A percentile compares a stretch with the other conserved stretches of the same genome.
phyloP scores from a whole-genome alignment of 2,888 invertebrate genomes.

The Danaus chrysippus region DNA sequence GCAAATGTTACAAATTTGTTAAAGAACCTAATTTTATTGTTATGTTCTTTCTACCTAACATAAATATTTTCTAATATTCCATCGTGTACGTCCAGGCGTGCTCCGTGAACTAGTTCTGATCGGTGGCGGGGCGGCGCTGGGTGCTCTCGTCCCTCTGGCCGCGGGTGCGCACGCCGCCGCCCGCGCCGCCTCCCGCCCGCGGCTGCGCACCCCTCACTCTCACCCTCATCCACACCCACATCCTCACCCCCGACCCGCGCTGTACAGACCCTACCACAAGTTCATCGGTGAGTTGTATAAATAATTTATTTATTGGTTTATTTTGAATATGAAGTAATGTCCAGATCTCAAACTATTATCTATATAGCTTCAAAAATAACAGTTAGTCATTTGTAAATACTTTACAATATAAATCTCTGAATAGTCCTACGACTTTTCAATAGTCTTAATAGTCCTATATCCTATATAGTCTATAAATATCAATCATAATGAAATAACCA shows the following conservation, averaged over 20 bases:
- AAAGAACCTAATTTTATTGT: too few species aligned
- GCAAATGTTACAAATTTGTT: too few species aligned
- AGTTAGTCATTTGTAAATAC: neutral
- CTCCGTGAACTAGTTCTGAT: conserved; percentile 88
- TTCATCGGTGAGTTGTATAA: conserved; percentile 85
- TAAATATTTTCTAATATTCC: too few species aligned
- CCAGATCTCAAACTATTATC: too few species aligned
- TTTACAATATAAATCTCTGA: too few species aligned
- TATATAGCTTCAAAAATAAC: neutral
- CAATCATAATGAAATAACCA: neutral
- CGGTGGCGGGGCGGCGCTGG: conserved; percentile 88
- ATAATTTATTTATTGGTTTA: neutral
- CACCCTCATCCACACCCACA: conserved; percentile 80
- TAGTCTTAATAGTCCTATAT: too few species aligned
- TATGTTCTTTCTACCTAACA: too few species aligned
- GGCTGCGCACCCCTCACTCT: conserved; percentile 52
- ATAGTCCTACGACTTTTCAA: too few species aligned
- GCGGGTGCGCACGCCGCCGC: conserved; percentile 86
- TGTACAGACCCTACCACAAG: conserved; percentile 93
- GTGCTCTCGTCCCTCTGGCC: conserved; percentile 90
- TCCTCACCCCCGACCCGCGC: conserved; percentile 87
- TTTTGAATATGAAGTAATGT: too few species aligned
- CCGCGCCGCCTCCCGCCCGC: conserved; percentile 81
- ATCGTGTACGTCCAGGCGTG: conserved; percentile 56
- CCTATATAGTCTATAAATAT: too few species aligned